Percentiles rank a stretch among this genome's conserved stretches.
These are phyloP conservation scores for Laterallus jamaicensis DNA, from an alignment of 2,113 vertebrate genomes.

Conservation along the genomic window DNA sequence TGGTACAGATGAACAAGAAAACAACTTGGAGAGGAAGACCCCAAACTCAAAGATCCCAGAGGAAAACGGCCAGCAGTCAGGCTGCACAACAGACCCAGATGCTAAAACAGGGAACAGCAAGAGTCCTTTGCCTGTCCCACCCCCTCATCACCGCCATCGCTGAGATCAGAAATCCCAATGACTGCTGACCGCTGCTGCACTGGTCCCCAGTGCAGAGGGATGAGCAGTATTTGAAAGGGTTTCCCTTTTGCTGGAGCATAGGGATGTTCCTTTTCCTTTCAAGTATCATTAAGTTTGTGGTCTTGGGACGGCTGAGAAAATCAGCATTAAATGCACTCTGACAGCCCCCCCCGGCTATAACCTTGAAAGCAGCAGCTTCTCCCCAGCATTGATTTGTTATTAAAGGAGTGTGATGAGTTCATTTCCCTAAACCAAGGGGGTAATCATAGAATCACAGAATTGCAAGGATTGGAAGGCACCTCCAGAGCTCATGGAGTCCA, in stretches of 20 bases:
- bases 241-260: not conserved
- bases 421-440: not conserved
- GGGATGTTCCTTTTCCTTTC: not conserved
- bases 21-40: not conserved
- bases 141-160: too few species aligned
- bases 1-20: not conserved
- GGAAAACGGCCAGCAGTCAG: not conserved
- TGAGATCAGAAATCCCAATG: rapidly evolving
- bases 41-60: rapidly evolving
- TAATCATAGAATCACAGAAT: too few species aligned
- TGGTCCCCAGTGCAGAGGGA: not conserved
- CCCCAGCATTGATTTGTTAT: not conserved
- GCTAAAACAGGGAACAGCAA: rapidly evolving
- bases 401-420: not conserved
- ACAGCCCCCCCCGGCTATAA: not conserved
- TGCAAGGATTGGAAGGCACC: too few species aligned
- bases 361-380: not conserved
- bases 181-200: rapidly evolving
- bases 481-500: too few species aligned
- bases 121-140: not conserved
- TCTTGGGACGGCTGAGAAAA: not conserved
- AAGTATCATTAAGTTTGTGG: not conserved
- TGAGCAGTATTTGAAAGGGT: not conserved
- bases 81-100: not conserved
- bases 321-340: not conserved